Evolutionary conservation across 30 jellyfish, hydroid and myxozoan genomes (phyloP), one percentile per base, ranked within the genome.

Genomic region (Chironex yamaguchii): DNA sequence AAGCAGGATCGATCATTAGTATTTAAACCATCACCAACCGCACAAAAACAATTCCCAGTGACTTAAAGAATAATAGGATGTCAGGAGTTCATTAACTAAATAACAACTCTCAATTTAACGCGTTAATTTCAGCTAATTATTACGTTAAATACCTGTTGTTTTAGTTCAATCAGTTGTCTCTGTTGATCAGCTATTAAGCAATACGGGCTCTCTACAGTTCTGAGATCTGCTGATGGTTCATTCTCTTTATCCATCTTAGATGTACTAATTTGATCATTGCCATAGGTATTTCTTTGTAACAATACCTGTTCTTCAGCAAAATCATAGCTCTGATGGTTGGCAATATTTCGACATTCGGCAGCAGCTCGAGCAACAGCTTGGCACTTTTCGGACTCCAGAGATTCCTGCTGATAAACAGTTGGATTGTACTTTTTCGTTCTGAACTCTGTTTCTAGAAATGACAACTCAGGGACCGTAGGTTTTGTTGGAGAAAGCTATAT

Each of bases 401-500:
- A 42, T 0, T 13, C 20, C 42, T 67, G 89, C 62, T 86, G 90
- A 84, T 86, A 86, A 26, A 49, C 51, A 32, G 29, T 34, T 62
- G 96, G 96, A 58, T 86, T 86, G 90, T 86, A 88, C 11, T 36
- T 32, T 36, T 70, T 88, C 22, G 32, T 36, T 33, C 76, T n/a
- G 4, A 89, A 58, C 2, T 26, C 31, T 29, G 77, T n/a, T 36
- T 89, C 97, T 48, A 96, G 51, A 14, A 94, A 83, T 21, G 99
- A 94, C 72, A 87, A 81, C 49, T 94, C 99, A 31, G 97, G 99
- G 12, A 83, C 96, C 17, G 92, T 79, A 2, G 98, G 96, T 6
- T 91, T 36, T 31, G 72, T 29, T 11, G 90, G 89, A 48, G 36
- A 73, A 24, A 85, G 84, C 95, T 85, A 68, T 14, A 6, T 51